A percentile compares a stretch with the other conserved stretches of the same genome.
These are phyloP conservation scores for Hydrolagus colliei DNA, from an alignment of 2,797 vertebrate genomes.

Conservation along the genomic window DNA sequence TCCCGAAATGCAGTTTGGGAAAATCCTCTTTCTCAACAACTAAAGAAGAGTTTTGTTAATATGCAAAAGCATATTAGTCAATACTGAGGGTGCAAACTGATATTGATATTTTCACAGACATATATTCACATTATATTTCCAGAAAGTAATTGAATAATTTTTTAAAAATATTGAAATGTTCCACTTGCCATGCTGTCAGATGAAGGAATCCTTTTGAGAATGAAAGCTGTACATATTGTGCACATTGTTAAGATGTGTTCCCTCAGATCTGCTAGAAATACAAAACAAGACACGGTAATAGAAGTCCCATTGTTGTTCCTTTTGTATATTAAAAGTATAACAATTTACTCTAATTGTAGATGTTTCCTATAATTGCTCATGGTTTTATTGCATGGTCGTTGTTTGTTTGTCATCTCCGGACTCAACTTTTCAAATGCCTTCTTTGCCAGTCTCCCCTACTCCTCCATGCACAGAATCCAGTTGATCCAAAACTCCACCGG, in stretches of 20 bases:
- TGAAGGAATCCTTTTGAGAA: not conserved
- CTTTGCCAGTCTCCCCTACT: too few relatives aligned
- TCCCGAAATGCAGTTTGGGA: too few relatives aligned
- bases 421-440: too few relatives aligned
- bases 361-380: not conserved
- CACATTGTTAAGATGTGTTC: not conserved
- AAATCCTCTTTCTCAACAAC: too few relatives aligned
- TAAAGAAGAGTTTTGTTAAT: too few relatives aligned
- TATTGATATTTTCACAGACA: not conserved
- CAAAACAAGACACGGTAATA: not conserved
- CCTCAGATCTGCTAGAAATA: not conserved
- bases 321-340: not conserved
- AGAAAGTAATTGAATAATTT: not conserved
- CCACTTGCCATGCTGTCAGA: not conserved
- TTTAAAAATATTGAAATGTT: not conserved
- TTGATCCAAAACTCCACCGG: too few relatives aligned
- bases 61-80: too few relatives aligned
- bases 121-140: not conserved
- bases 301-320: not conserved
- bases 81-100: not conserved
- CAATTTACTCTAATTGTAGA: conserved; percentile 43
- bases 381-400: not conserved
- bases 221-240: not conserved
- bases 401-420: too few relatives aligned
- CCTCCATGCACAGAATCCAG: too few relatives aligned